Evolutionary conservation across 2,888 invertebrate species (phyloP), one percentile per base, ranked within the genome.

Genomic region (Eupithecia pulchellata): DNA sequence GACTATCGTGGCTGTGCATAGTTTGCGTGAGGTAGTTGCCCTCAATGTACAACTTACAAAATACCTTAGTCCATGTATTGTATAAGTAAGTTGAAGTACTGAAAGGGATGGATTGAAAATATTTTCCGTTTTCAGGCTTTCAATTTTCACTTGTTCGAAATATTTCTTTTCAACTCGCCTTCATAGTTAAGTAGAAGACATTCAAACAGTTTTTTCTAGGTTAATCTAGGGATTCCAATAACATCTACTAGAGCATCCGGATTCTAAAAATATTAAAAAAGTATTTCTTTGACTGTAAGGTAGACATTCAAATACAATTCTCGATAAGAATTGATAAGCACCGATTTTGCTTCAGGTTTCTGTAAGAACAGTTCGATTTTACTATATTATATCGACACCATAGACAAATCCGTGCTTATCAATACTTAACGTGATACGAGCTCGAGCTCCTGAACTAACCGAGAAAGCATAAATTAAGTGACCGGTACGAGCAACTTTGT

Each of bases 21-120:
- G 58, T 60, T 60, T 57, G 27, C 13, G 27, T 58, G 58, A 32
- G 58, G 30, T 58, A 20, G 13, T 9, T 52, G 13, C 52, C 52
- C 25, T 52, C 52, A 52, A 4, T 52, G 25, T 25, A 25, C 47
- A 47, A 20, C 47, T 25, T 52, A 52, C 11, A 52, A 52, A 5
- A 52, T 52, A 52, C 47, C 47, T 52, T 13, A 13, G 20, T 25
- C 20, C n/a, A n/a, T n/a, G n/a, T n/a, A n/a, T n/a, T 52, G 20
- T 25, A n/a, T 20, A 9, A 20, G n/a, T n/a, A n/a, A 42, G 42
- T n/a, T 42, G n/a, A 39, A 39, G 17, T 17, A 17, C 17, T 39
- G 39, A 42, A 42, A 39, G n/a, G n/a, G n/a, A 0, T 8, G 42
- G 42, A n/a, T 42, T n/a, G 17, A 42, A 42, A 42, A 39, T 8